These are phyloP conservation scores for Cryptocephalus primarius DNA, from an alignment of 2,888 invertebrate species.

Conservation along the genomic window DNA sequence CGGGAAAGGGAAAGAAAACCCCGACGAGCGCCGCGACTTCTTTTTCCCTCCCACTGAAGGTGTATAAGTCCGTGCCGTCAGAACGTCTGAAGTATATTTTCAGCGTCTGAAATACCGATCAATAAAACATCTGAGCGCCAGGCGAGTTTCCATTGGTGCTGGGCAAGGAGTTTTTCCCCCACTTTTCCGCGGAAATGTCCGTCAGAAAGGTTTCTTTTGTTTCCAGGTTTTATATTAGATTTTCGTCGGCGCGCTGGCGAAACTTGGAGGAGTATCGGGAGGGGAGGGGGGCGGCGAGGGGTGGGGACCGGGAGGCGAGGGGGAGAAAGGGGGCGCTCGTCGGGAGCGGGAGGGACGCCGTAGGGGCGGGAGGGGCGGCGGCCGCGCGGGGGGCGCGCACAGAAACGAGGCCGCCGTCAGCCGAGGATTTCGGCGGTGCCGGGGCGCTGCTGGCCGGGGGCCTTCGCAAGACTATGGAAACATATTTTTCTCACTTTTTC, in stretches of 20 bases:
- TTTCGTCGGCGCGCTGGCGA: conserved; percentile 23
- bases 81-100: conserved; percentile 29
- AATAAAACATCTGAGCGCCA: conserved; percentile 36
- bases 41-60: conserved; percentile 20
- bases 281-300: conserved; percentile 1
- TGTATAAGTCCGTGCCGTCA: conserved; percentile 23
- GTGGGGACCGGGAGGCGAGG: background rate
- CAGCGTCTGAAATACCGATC: conserved; percentile 36
- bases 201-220: conserved; percentile 38
- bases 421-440: background rate
- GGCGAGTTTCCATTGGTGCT: conserved; percentile 34
- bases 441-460: no score
- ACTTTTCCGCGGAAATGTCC: conserved; percentile 34
- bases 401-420: background rate
- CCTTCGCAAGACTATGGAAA: no score
- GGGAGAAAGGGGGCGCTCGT: background rate
- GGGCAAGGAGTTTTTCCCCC: conserved; percentile 38
- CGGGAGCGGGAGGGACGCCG: background rate
- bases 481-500: no score
- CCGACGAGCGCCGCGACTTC: conserved; percentile 8
- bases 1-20: conserved; percentile 13
- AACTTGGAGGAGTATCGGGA: conserved; percentile 4
- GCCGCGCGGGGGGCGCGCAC: background rate
- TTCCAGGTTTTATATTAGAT: conserved; percentile 35
- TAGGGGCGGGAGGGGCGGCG: background rate